Conservation (phyloP, 1,140 invertebrate genomes). For the Pogonomyrmex barbatus region DNA sequence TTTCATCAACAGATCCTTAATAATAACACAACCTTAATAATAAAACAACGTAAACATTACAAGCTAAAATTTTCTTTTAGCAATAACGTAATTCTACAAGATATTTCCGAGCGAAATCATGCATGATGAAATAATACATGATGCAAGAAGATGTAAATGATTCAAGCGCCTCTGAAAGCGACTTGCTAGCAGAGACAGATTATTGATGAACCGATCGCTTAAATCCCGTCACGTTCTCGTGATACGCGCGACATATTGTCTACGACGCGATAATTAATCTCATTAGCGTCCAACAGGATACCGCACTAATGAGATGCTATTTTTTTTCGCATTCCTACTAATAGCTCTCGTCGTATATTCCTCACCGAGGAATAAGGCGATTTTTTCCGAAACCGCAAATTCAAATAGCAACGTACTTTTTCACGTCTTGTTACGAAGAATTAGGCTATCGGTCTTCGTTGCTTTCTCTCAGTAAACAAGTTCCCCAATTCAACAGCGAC, state of each 20-base stretch:
- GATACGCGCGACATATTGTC: constrained; percentile 10
- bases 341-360: constrained; percentile 59
- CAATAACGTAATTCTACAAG: not conserved
- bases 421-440: constrained; percentile 56
- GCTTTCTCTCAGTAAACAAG: not conserved
- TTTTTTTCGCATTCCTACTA: constrained; percentile 56
- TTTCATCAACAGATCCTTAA: not conserved
- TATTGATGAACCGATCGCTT: constrained; percentile 40
- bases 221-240: constrained; percentile 35
- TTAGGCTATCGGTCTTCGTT: not conserved
- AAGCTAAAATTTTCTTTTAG: not conserved
- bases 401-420: constrained; percentile 18
- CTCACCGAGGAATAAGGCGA: constrained; percentile 11
- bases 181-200: not conserved
- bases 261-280: constrained; percentile 71
- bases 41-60: not conserved
- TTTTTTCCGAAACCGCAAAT: not conserved
- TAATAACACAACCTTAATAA: not conserved
- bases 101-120: not conserved
- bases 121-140: not conserved
- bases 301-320: constrained; percentile 65
- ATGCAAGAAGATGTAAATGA: not conserved
- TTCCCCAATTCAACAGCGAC: not conserved
- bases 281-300: constrained; percentile 63
- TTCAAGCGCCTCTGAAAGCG: not conserved